phyloP scores from a whole-genome alignment of 2,113 vertebrate species.

The Acrocephalus kingi region DNA sequence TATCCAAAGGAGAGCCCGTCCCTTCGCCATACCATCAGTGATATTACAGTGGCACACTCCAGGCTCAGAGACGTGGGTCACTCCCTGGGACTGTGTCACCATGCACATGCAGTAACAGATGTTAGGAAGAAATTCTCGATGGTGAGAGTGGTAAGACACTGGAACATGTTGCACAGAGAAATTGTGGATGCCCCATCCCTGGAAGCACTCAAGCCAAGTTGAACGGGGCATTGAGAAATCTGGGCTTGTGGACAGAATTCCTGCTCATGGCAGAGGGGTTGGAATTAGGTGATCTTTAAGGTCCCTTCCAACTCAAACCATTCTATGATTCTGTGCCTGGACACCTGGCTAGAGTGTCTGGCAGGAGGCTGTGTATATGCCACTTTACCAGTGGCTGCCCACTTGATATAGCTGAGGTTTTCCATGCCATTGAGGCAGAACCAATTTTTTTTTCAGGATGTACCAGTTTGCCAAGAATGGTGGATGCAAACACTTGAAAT shows the following conservation, averaged over 20 bases:
- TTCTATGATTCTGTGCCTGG: neutral
- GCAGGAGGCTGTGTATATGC: neutral
- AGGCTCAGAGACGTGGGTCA: neutral
- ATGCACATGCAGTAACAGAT: neutral
- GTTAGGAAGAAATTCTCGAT: neutral
- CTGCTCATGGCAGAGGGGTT: neutral
- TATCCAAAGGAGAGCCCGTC: neutral
- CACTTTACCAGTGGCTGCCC: neutral
- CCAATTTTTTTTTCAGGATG: neutral
- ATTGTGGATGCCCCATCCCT: neutral
- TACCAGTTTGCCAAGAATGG: neutral
- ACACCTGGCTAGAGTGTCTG: neutral
- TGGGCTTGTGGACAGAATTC: neutral
- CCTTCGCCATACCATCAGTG: accelerated
- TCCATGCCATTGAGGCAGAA: neutral
- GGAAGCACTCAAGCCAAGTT: neutral
- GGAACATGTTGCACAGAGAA: neutral
- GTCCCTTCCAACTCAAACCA: neutral
- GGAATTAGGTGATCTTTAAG: neutral
- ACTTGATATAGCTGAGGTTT: neutral
- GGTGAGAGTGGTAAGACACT: neutral
- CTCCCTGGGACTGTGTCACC: neutral
- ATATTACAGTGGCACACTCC: neutral
- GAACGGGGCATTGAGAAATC: neutral
- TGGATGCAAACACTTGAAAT: neutral